These are phyloP conservation scores for Cyanistes caeruleus DNA, from an alignment of 2,113 vertebrate genomes.

Conservation along the genomic window DNA sequence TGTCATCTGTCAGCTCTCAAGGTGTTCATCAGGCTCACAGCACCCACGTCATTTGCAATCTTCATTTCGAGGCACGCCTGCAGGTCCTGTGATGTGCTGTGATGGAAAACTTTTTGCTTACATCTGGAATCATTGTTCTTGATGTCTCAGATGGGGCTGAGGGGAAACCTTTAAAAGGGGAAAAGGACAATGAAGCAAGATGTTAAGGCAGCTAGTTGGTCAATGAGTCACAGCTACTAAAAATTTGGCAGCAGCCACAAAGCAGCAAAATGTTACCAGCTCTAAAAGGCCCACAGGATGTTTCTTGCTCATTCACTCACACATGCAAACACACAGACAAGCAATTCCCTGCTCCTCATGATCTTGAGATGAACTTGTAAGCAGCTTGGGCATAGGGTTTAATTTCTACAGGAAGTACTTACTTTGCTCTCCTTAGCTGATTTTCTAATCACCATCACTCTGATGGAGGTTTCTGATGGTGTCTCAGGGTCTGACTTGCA, in stretches of 20 bases:
- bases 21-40: not conserved
- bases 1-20: not conserved
- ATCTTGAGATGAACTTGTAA: not conserved
- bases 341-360: not conserved
- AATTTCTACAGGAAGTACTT: not conserved
- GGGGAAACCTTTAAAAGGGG: not conserved
- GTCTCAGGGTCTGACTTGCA: not conserved
- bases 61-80: not conserved
- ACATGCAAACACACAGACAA: not conserved
- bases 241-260: conserved; percentile 26
- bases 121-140: conserved; percentile 42
- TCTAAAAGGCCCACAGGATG: not conserved
- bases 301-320: not conserved
- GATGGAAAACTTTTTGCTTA: not conserved
- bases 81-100: not conserved
- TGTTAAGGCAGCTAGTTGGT: not conserved
- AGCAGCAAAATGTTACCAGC: conserved; percentile 33
- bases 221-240: conserved; percentile 46
- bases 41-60: not conserved
- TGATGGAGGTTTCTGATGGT: not conserved
- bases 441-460: not conserved
- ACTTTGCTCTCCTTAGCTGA: not conserved
- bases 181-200: conserved; percentile 44
- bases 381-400: not conserved
- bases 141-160: not conserved